Evolutionary conservation across 2,113 vertebrate genomes (phyloP).

Genomic region (Rhea pennata): DNA sequence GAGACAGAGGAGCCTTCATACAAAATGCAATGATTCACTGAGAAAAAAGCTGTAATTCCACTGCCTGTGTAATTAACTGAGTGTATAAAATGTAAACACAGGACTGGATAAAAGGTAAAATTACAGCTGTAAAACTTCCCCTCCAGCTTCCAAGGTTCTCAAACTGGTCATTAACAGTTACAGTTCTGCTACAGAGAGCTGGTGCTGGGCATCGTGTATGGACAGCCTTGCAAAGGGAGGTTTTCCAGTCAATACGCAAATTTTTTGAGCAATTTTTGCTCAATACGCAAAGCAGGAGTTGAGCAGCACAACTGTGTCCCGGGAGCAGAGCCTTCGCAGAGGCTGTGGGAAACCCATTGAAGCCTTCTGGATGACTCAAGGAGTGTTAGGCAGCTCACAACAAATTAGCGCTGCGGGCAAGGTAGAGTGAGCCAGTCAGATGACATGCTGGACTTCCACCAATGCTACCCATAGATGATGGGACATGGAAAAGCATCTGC

Average conservation of each 20-base stretch:
- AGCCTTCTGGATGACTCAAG: not conserved
- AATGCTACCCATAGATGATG: rapidly evolving
- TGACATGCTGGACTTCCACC: rapidly evolving
- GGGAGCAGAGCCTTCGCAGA: not conserved
- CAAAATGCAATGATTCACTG: not conserved
- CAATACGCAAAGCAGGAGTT: not conserved
- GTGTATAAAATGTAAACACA: not conserved
- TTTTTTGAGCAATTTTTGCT: no score
- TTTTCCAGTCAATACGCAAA: no score
- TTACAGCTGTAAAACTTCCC: not conserved
- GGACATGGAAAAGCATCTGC: rapidly evolving
- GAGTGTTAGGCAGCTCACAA: not conserved
- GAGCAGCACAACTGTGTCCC: not conserved
- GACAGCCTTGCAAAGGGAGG: not conserved
- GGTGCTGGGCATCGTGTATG: no score
- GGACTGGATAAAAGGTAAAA: not conserved
- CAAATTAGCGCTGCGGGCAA: not conserved
- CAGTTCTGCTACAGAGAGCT: not conserved
- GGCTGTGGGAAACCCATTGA: not conserved
- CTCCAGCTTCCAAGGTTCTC: not conserved
- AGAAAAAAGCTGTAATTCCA: not conserved
- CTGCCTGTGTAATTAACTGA: not conserved
- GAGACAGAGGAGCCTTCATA: not conserved
- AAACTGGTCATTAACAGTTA: not conserved
- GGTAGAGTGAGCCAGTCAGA: not conserved